phyloP scores from a whole-genome alignment of 2,113 vertebrate genomes.

The Lanius ludovicianus region DNA sequence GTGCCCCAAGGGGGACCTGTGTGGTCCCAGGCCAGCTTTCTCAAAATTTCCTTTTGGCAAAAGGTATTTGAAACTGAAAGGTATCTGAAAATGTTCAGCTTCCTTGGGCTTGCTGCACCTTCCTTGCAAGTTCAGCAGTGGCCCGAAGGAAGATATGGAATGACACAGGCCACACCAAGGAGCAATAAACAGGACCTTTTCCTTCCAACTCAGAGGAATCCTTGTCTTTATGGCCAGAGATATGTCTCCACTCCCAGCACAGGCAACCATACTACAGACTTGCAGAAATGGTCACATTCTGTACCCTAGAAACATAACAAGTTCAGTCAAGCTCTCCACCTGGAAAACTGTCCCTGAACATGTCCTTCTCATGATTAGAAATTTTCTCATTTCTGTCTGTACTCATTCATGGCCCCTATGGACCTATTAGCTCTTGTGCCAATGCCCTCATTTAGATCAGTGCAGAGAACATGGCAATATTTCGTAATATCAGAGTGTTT shows the following conservation, averaged over 20 bases:
- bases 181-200: background rate
- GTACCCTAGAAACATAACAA: background rate
- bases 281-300: background rate
- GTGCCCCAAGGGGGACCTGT: background rate
- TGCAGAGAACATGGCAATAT: slow-evolving; percentile 14
- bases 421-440: slow-evolving; percentile 41
- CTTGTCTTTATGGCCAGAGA: background rate
- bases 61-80: background rate
- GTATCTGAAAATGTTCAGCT: background rate
- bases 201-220: background rate
- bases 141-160: background rate
- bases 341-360: background rate
- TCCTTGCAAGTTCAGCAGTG: background rate
- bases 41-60: background rate
- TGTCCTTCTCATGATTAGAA: background rate
- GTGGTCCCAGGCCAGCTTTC: background rate
- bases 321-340: background rate
- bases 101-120: background rate
- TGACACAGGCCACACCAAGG: background rate
- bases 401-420: background rate
- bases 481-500: slow-evolving; percentile 20
- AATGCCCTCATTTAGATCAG: slow-evolving; percentile 1
- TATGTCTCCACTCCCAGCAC: accelerated
- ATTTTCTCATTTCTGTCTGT: slow-evolving; percentile 24
- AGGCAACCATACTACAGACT: background rate